Base-by-base conservation (phyloP, 1,140 invertebrate genomes). In the Sipha flava region DNA sequence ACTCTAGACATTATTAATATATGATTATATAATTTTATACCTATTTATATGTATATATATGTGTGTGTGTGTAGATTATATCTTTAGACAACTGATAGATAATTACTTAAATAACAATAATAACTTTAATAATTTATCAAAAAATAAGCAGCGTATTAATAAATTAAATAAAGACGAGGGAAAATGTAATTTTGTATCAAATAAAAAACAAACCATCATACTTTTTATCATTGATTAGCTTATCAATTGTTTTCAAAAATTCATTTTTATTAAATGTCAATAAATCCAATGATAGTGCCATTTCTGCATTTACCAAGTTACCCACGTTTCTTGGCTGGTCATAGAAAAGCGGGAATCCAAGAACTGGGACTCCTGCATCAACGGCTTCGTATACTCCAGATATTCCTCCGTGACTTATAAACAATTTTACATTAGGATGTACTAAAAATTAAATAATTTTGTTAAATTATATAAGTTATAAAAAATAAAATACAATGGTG, bases 381-480 rank as follows among this genome's bases (percentile, higher is more conserved):
- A 89, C 85, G 0, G 89, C 87, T 84, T 91, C 90, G 66, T 88
- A 87, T 21, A 87, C 85, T 16, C 90, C 89, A 62, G 89, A 87
- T n/a, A 88, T 83, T 2, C 90, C 90, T 47, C 90, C 89, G 81
- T 91, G 90, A 10, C 87, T 89, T 37, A 91, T 88, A 79, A 91
- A 90, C 4, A 88, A 80, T 81, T 86, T 85, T 2, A 88, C 70
- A 85, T 87, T 82, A 84, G 88, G 68, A 84, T 90, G 89, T 10
- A 83, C 88, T 88, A 14, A 34, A 66, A 34, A 37, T 52, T 9
- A 52, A 52, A 5, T 31, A n/a, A 52, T 14, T 31, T 43, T 66
- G 1, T 29, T 43, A 59, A 34, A 5, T 52, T 21, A 26, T 5
- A n/a, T 6, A 6, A 26, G 3, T 10, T 45, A 52, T 40, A 23